Evolutionary conservation across 23 tunicate genomes (phyloP).

Genomic region (Clavelina lepadiformis): DNA sequence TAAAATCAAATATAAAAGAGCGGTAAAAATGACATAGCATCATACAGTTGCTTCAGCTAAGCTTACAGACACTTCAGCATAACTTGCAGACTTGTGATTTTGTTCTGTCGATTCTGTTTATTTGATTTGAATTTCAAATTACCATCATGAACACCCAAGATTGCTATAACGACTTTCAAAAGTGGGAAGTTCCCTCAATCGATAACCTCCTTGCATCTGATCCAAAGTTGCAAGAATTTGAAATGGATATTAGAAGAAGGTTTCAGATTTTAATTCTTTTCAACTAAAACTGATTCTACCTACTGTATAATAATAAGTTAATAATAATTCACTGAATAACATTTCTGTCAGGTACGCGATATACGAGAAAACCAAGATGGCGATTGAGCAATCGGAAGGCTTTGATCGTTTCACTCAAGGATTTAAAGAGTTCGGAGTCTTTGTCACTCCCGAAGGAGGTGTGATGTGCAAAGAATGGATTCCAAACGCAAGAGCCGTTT

Average conservation of each 20-base stretch:
- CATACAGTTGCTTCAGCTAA: too few species aligned
- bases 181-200: constrained; percentile 32
- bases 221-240: constrained; percentile 25
- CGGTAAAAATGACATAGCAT: too few species aligned
- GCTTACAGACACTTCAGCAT: too few species aligned
- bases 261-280: too few species aligned
- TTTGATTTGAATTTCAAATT: not conserved
- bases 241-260: constrained; percentile 32
- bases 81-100: not conserved
- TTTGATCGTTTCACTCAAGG: constrained; percentile 21
- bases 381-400: constrained; percentile 46
- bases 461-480: constrained; percentile 59
- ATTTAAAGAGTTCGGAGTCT: constrained; percentile 56
- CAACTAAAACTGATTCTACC: too few species aligned
- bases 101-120: too few species aligned
- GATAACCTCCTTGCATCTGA: constrained; percentile 12
- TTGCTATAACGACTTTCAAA: constrained; percentile 6
- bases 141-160: constrained; percentile 17
- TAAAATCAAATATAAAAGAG: too few species aligned
- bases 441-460: constrained; percentile 29
- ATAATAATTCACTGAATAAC: too few species aligned
- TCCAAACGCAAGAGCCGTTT: constrained; percentile 70
- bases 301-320: too few species aligned
- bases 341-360: constrained; percentile 37
- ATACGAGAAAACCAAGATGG: constrained; percentile 28